Percentiles rank a stretch among this genome's conserved stretches.
Conservation (phyloP, 1,140 invertebrate genomes). For the Brachionus koreanus region DNA sequence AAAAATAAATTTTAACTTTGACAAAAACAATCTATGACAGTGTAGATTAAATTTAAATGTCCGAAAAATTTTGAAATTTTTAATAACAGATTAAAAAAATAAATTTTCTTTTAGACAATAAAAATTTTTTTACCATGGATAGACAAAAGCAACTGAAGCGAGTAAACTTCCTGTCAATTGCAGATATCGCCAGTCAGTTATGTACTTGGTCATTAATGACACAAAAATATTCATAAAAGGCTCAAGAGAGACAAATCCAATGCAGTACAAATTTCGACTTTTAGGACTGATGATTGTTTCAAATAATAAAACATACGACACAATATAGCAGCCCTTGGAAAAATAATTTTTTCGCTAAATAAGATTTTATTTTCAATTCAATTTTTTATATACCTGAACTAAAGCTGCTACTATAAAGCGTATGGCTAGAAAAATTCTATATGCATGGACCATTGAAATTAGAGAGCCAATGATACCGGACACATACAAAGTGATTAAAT, state of each 20-base stretch:
- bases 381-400: not conserved
- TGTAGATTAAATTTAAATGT: no score
- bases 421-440: conserved; percentile 4
- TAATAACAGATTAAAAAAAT: no score
- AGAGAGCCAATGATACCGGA: conserved; percentile 12
- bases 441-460: conserved; percentile 24
- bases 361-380: not conserved
- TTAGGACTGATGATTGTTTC: not conserved
- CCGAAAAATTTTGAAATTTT: no score
- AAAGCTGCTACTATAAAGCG: conserved; percentile 26
- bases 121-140: conserved; percentile 31
- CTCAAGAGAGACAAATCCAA: not conserved
- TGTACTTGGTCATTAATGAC: not conserved
- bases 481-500: conserved; percentile 22
- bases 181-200: conserved; percentile 29
- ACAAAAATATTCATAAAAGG: conserved; percentile 3
- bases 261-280: not conserved
- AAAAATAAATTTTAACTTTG: no score
- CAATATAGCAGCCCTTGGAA: conserved; percentile 25
- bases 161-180: conserved; percentile 32
- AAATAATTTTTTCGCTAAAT: not conserved
- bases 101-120: no score
- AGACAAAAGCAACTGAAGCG: not conserved
- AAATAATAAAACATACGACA: conserved; percentile 13
- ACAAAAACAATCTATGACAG: no score